Percentiles rank a stretch among this genome's conserved stretches.
Evolutionary conservation across 1,140 invertebrate genomes (phyloP).

Genomic region (Heliconius nattereri): DNA sequence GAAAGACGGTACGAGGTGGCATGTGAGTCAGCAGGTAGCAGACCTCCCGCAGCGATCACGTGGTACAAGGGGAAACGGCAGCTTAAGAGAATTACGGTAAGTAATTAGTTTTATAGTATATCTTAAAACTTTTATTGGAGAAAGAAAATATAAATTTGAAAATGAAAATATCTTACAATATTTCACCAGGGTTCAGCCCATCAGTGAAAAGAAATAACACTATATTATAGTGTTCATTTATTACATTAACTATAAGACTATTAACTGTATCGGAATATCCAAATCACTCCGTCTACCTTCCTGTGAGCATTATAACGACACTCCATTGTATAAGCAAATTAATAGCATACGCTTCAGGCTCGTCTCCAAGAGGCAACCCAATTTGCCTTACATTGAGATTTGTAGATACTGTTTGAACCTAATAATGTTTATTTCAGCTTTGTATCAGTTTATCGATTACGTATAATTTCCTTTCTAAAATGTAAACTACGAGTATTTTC

Average conservation of each 20-base stretch:
- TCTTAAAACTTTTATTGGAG: no score
- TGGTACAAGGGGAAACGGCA: constrained; percentile 93
- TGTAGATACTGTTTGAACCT: not conserved
- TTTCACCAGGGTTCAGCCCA: no score
- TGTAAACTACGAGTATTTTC: not conserved
- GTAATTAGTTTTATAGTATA: constrained; percentile 24
- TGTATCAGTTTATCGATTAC: not conserved
- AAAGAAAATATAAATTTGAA: no score
- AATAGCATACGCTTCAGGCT: constrained; percentile 9
- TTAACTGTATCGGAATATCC: not conserved
- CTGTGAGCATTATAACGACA: not conserved
- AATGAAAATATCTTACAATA: no score
- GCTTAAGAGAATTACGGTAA: constrained; percentile 88
- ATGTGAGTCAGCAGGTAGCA: constrained; percentile 91
- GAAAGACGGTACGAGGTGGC: constrained; percentile 89
- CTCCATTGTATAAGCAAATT: not conserved
- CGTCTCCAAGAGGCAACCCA: not conserved
- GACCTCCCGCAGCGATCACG: constrained; percentile 91
- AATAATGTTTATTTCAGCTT: not conserved
- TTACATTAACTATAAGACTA: not conserved
- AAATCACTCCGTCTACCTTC: not conserved
- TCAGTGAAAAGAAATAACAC: no score
- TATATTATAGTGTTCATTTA: not conserved
- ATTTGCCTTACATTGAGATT: constrained; percentile 6
- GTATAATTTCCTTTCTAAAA: not conserved